Evolutionary conservation across 2,797 vertebrate species (phyloP), one percentile per base, ranked within the genome.

Genomic region (Hydrophis major): DNA sequence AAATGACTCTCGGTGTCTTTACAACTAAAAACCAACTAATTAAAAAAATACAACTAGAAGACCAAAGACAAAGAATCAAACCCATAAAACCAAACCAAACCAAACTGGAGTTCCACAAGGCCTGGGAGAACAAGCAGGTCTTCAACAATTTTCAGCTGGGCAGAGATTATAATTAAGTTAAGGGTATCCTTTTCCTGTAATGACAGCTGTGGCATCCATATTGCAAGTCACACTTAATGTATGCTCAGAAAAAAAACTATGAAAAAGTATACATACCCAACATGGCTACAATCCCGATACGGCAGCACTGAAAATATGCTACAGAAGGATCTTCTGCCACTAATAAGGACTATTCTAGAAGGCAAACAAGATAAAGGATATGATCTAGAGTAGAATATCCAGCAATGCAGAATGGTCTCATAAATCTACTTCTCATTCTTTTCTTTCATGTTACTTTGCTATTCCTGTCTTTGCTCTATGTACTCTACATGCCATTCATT

Each of bases 321-420:
- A 98, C 99, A 99, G 98, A 99, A 98, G 98, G 99, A 99, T 99
- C 99, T 99, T 99, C 99, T 99, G 98, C 99, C 99, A 98, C 99
- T 99, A 98, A 99, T 98, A 98, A 99, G 99, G 98, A 99, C 99
- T 99, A 99, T 99, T 99, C 99, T 99, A 98, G 97, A 98, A 99
- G 98, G 97, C 98, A 98, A 97, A 95, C 95, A 97, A 98, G 97
- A 97, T 97, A 97, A 97, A 97, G 96, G 94, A 94, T 96, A 95
- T 95, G 94, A 97, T 96, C 95, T 69, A 96, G 92, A 92, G 60
- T 27, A 95, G 22, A 94, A 95, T 95, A 95, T 89, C 93, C 92
- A 97, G 94, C 96, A 96, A 66, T 90, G 90, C 53, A 66, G 66
- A 90, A 88, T 60, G 22, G 20, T 83, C 13, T 57, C 60, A 87